These are phyloP conservation scores for Cantharis rufa DNA, from an alignment of 2,888 invertebrate species.

Conservation along the genomic window DNA sequence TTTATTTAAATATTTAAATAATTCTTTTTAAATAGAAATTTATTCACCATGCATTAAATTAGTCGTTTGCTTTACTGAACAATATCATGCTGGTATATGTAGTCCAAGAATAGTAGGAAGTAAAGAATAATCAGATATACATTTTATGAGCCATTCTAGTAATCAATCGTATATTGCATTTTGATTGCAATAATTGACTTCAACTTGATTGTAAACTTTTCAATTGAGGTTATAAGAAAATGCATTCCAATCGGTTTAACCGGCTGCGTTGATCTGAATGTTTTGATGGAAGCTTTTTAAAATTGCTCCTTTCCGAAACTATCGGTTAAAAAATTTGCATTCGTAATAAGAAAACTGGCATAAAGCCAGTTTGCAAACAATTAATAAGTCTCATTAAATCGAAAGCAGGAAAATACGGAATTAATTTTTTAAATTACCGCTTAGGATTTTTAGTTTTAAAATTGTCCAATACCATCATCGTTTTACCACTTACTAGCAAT, in stretches of 20 bases:
- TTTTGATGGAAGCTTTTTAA: background rate
- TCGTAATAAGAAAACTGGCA: background rate
- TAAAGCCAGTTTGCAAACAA: too few relatives aligned
- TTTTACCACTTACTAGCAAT: background rate
- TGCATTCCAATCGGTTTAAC: background rate
- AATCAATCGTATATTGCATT: background rate
- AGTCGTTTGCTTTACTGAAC: background rate
- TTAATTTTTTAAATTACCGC: too few relatives aligned
- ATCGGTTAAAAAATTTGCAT: background rate
- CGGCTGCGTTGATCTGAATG: background rate
- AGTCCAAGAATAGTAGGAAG: background rate
- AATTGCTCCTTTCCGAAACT: background rate
- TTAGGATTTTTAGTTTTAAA: background rate
- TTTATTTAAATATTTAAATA: too few relatives aligned
- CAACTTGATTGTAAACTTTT: background rate
- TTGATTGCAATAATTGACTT: background rate
- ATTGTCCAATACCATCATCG: background rate
- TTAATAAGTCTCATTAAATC: too few relatives aligned
- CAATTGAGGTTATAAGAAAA: background rate
- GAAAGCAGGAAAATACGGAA: too few relatives aligned
- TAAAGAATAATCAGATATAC: background rate
- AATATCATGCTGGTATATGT: background rate
- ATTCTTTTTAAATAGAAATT: too few relatives aligned
- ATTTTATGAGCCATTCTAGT: background rate
- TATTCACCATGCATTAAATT: too few relatives aligned